phyloP scores from a whole-genome alignment of 2,888 invertebrate species.

The Pollenia amentaria region DNA sequence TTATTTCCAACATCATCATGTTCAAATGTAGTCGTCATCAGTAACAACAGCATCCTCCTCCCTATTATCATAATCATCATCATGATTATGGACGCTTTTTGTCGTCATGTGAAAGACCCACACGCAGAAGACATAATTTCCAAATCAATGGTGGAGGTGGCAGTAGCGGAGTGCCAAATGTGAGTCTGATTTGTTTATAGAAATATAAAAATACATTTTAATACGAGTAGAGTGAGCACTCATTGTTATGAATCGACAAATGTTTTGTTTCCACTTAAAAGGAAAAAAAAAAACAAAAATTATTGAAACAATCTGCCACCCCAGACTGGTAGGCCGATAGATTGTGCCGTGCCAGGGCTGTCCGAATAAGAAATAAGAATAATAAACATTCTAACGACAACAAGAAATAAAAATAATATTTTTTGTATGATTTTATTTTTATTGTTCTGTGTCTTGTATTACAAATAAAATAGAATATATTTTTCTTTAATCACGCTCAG shows the following conservation, averaged over 20 bases:
- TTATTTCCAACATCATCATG: slow-evolving; percentile 36
- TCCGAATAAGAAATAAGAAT: slow-evolving; percentile 14
- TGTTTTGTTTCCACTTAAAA: slow-evolving; percentile 64
- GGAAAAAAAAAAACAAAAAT: not conserved
- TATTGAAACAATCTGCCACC: slow-evolving; percentile 64
- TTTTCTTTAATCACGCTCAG: not conserved
- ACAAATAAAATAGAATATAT: slow-evolving; percentile 13
- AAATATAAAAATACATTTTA: slow-evolving; percentile 37
- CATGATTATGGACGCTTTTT: slow-evolving; percentile 5
- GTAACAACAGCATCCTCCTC: slow-evolving; percentile 28
- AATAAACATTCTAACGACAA: slow-evolving; percentile 42
- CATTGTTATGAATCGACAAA: slow-evolving; percentile 55
- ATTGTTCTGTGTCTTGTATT: not conserved
- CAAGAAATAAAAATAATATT: slow-evolving; percentile 10
- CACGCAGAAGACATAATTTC: slow-evolving; percentile 46
- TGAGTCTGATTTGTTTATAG: slow-evolving; percentile 26
- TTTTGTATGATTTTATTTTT: slow-evolving; percentile 24
- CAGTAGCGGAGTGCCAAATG: slow-evolving; percentile 54
- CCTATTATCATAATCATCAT: slow-evolving; percentile 31
- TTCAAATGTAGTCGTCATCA: slow-evolving; percentile 38
- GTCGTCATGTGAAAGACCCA: slow-evolving; percentile 60
- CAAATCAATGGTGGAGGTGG: slow-evolving; percentile 66
- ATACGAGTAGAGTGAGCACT: slow-evolving; percentile 4
- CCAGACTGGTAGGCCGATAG: slow-evolving; percentile 57
- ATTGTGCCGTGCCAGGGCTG: not conserved